Base-by-base conservation (phyloP, 1,140 invertebrate genomes). In the Lysiphlebus fabarum region DNA sequence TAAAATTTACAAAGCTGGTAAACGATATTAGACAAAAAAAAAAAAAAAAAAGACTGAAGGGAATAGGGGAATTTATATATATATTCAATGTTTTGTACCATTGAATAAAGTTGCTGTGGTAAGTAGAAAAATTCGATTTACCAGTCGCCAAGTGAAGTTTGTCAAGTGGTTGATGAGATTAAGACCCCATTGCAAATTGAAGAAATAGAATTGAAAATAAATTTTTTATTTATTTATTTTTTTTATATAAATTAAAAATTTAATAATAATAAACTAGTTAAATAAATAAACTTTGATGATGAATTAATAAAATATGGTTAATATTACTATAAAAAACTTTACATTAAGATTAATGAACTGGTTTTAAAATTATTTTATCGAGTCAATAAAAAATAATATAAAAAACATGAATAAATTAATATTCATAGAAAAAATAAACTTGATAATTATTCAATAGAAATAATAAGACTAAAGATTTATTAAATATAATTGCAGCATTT, bases 61-160 rank as follows among this genome's bases (percentile, higher is more conserved):
- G 50, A 10, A 4, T 12, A 7, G 26, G 6, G 44, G 2, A 2
- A 1, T 26, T 4, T 26, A 1, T 26, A 26, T 17, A 17, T 3
- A 17, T 1, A 17, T 17, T 1, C 1, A 17, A 17, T 26, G 17
- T n/a, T n/a, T n/a, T n/a, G n/a, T n/a, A n/a, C n/a, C n/a, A n/a
- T 43, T 55, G 14, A 33, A 55, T 6, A 6, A 33, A 44, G 12
- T 55, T 44, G 26, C 37, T 55, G 40, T 4, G 48, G 34, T 51
- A 49, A 44, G 41, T 49, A 12, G 49, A 56, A 60, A 60, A 56
- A 60, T 55, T 60, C 47, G 45, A 60, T 60, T 60, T 53, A 40
- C 43, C 17, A 8, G 44, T 11, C 33, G 37, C 38, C 40, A 40
- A 48, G 45, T 55, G 47, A 55, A 60, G 59, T 55, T 60, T 60